These are phyloP conservation scores for Troides oblongomaculatus DNA, from an alignment of 2,888 invertebrate genomes.

Conservation along the genomic window DNA sequence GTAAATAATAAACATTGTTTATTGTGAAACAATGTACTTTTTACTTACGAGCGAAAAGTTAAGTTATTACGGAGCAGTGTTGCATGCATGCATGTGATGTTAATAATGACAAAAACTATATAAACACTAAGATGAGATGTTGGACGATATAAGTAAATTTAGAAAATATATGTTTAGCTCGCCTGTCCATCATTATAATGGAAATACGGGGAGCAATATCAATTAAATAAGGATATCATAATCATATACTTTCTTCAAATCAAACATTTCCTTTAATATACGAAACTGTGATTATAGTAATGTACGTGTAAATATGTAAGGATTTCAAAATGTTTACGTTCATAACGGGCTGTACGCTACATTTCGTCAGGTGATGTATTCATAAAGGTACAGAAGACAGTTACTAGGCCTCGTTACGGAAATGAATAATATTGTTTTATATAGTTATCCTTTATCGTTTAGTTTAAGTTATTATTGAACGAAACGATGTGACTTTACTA, in stretches of 20 bases:
- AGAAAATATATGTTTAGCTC: too few relatives aligned
- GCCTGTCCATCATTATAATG: background rate
- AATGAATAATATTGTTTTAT: background rate
- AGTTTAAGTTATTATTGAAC: too few relatives aligned
- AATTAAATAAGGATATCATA: background rate
- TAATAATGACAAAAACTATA: too few relatives aligned
- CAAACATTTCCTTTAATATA: background rate
- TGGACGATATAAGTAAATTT: too few relatives aligned
- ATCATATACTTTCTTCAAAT: background rate
- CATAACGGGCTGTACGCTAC: conserved; percentile 25
- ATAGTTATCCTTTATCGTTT: background rate
- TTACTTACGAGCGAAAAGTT: background rate
- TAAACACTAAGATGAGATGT: too few relatives aligned
- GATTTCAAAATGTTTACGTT: conserved; percentile 19
- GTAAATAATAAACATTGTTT: background rate
- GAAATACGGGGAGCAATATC: background rate
- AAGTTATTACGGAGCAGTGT: too few relatives aligned
- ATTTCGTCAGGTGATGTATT: conserved; percentile 25
- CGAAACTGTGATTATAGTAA: background rate
- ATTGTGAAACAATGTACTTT: background rate
- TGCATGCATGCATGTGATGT: too few relatives aligned
- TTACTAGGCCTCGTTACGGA: conserved; percentile 25
- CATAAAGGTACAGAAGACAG: conserved; percentile 24
- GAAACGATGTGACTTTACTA: too few relatives aligned
- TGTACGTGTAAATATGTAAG: conserved; percentile 14